phyloP scores from a whole-genome alignment of 2,113 vertebrate species.

The Turdus rufiventris region DNA sequence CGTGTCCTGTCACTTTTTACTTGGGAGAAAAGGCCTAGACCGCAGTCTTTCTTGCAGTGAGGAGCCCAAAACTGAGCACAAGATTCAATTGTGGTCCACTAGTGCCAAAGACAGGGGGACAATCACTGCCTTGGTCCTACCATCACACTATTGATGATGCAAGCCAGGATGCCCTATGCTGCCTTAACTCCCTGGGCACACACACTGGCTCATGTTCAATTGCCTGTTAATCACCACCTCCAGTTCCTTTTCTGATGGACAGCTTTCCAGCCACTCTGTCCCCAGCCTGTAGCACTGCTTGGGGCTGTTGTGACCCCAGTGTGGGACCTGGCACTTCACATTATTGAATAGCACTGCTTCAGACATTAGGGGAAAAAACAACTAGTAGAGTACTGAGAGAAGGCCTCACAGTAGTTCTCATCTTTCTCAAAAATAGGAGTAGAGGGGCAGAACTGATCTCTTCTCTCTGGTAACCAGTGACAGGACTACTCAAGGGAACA shows the following conservation, averaged over 20 bases:
- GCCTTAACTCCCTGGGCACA: not conserved
- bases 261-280: not conserved
- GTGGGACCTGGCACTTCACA: rapidly evolving
- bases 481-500: not conserved
- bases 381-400: not conserved
- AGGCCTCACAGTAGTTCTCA: not conserved
- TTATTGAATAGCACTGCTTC: not conserved
- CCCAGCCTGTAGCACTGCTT: not conserved
- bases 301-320: not conserved
- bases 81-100: not conserved
- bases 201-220: not conserved
- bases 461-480: not conserved
- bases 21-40: not conserved
- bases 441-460: not conserved
- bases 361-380: not conserved
- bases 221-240: rapidly evolving
- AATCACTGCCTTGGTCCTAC: not conserved
- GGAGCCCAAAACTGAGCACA: not conserved
- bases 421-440: not conserved
- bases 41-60: not conserved
- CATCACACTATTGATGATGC: not conserved
- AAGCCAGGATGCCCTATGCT: not conserved
- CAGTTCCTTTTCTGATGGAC: rapidly evolving
- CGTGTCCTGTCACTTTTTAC: not conserved
- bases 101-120: rapidly evolving